Evolutionary conservation across 1,140 invertebrate genomes (phyloP).

Genomic region (Platyura marginata): DNA sequence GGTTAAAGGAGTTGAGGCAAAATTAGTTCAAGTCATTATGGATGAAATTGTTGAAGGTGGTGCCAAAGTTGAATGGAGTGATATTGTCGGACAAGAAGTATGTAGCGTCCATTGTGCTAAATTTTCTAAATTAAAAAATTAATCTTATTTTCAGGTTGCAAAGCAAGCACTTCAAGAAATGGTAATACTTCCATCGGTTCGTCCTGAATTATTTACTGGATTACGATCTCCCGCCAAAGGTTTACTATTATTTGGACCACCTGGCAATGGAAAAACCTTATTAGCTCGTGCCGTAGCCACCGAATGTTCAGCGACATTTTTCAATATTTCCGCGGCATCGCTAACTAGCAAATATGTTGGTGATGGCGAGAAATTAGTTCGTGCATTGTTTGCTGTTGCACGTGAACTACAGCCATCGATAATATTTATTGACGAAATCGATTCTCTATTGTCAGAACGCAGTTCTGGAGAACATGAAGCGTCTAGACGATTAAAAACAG

Average conservation of each 20-base stretch:
- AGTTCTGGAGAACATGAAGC: conserved; percentile 90
- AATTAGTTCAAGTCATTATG: conserved; percentile 63
- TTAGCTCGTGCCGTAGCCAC: conserved; percentile 80
- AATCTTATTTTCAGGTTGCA: conserved; percentile 37
- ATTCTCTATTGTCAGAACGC: conserved; percentile 81
- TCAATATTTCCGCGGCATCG: conserved; percentile 90
- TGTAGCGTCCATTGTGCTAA: conserved; percentile 3
- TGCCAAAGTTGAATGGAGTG: conserved; percentile 73
- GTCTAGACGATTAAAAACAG: conserved; percentile 89
- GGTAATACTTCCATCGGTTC: conserved; percentile 86
- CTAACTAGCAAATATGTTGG: conserved; percentile 98
- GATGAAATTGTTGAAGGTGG: conserved; percentile 60
- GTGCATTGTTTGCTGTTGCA: conserved; percentile 87
- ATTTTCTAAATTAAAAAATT: conserved; percentile 1
- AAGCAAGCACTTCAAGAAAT: conserved; percentile 96
- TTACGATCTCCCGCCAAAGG: conserved; percentile 31
- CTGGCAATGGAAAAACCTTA: conserved; percentile 69
- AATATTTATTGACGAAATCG: conserved; percentile 94
- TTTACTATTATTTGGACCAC: conserved; percentile 86
- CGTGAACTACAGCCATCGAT: conserved; percentile 82
- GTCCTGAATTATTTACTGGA: conserved; percentile 91
- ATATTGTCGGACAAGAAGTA: conserved; percentile 78
- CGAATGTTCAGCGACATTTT: conserved; percentile 86
- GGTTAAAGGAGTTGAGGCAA: conserved; percentile 69
- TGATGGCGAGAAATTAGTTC: conserved; percentile 93